A percentile compares a stretch with the other conserved stretches of the same genome.
Conservation (phyloP, 2,113 vertebrate species). For the human region DNA sequence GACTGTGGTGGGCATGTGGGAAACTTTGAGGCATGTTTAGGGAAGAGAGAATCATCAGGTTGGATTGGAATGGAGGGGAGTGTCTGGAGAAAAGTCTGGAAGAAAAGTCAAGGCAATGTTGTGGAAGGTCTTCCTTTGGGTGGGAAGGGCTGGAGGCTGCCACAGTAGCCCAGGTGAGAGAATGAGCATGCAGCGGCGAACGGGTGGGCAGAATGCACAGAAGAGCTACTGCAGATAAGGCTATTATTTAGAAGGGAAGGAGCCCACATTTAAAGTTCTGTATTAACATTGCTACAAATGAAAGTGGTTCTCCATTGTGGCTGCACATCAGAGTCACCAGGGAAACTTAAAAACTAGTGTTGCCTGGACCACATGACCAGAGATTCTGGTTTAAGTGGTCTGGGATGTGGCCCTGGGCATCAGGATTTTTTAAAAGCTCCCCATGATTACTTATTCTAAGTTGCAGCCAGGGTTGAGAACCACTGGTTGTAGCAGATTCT, state of each 20-base stretch:
- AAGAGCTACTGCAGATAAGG: neutral
- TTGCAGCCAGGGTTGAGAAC: neutral
- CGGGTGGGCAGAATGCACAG: accelerated
- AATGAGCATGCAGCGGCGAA: accelerated
- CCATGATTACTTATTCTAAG: neutral
- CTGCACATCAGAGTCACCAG: accelerated
- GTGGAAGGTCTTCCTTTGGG: neutral
- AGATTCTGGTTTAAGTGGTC: neutral
- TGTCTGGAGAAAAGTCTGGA: neutral
- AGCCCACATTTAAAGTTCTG: constrained; percentile 33
- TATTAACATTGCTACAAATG: constrained; percentile 9
- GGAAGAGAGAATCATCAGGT: neutral
- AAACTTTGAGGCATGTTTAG: neutral
- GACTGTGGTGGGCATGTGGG: neutral
- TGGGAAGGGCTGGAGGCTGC: neutral
- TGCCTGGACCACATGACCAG: neutral
- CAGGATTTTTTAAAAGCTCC: neutral
- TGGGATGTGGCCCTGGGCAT: neutral
- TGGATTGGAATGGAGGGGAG: neutral
- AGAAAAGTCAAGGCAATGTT: neutral
- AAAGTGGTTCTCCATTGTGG: neutral
- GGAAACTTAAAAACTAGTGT: neutral
- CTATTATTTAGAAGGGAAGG: constrained; percentile 61
- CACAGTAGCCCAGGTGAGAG: accelerated
- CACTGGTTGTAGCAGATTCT: neutral